These are phyloP conservation scores for Zonitis immaculata DNA, from an alignment of 2,888 invertebrate genomes.

Conservation along the genomic window DNA sequence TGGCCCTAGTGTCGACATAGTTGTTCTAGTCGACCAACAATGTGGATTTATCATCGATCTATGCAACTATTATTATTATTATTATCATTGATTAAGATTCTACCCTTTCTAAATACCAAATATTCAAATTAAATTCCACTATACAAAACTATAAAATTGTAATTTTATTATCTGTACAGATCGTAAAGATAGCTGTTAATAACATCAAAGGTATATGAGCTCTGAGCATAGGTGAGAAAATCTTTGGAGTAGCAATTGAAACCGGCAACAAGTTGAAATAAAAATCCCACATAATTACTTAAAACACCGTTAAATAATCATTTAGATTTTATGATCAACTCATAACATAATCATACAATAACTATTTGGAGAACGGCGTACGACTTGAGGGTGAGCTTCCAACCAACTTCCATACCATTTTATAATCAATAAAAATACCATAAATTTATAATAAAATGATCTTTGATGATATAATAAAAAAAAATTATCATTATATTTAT, in stretches of 20 bases:
- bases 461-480: too few relatives aligned
- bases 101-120: constrained; percentile 1
- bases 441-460: too few relatives aligned
- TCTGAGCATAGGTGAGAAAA: not conserved
- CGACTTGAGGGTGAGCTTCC: not conserved
- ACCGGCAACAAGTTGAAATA: constrained; percentile 42
- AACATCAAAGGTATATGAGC: not conserved
- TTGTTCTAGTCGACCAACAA: constrained; percentile 45
- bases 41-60: constrained; percentile 44
- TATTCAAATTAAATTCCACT: too few relatives aligned
- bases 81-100: constrained; percentile 39
- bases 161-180: not conserved
- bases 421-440: too few relatives aligned
- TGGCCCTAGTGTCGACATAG: constrained; percentile 48
- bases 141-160: too few relatives aligned
- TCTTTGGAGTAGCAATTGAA: constrained; percentile 11
- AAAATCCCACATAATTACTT: constrained; percentile 45
- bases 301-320: constrained; percentile 42
- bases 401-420: too few relatives aligned
- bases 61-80: too few relatives aligned
- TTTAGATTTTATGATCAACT: constrained; percentile 44
- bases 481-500: too few relatives aligned
- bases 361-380: constrained; percentile 25
- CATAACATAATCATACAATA: constrained; percentile 43
- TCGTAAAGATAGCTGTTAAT: not conserved